These are phyloP conservation scores for Brachionichthys hirsutus DNA, from an alignment of 2,113 vertebrate genomes.

Conservation along the genomic window DNA sequence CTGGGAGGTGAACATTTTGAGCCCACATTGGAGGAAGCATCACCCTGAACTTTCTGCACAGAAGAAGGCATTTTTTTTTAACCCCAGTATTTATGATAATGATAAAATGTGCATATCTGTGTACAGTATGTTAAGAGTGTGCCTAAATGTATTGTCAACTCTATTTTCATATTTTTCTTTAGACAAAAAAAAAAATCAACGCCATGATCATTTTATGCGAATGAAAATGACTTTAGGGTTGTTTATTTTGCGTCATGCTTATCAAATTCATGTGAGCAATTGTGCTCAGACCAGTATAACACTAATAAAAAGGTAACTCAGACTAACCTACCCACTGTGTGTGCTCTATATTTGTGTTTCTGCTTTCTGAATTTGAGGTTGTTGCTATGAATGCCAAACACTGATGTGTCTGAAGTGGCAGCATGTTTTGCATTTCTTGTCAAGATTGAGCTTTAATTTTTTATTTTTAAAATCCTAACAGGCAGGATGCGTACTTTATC, in stretches of 20 bases:
- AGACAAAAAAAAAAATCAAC: conserved; percentile 75
- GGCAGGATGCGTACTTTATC: no score
- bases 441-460: no score
- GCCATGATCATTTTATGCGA: conserved; percentile 84
- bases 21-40: conserved; percentile 27
- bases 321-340: conserved; percentile 63
- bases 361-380: no score
- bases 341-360: not conserved
- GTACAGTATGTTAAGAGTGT: conserved; percentile 96
- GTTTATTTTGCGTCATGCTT: conserved; percentile 85
- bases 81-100: conserved; percentile 80
- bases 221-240: conserved; percentile 84
- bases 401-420: no score
- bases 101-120: conserved; percentile 90
- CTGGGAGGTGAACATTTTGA: conserved; percentile 38
- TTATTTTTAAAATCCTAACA: no score
- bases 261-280: conserved; percentile 83
- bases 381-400: no score
- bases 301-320: conserved; percentile 98
- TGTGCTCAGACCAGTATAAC: conserved; percentile 84
- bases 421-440: no score
- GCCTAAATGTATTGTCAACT: conserved; percentile 92
- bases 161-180: conserved; percentile 85
- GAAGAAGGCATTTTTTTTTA: conserved; percentile 59
- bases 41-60: conserved; percentile 60